Evolutionary conservation across 2,113 vertebrate species (phyloP).

Genomic region (Sitta europaea): DNA sequence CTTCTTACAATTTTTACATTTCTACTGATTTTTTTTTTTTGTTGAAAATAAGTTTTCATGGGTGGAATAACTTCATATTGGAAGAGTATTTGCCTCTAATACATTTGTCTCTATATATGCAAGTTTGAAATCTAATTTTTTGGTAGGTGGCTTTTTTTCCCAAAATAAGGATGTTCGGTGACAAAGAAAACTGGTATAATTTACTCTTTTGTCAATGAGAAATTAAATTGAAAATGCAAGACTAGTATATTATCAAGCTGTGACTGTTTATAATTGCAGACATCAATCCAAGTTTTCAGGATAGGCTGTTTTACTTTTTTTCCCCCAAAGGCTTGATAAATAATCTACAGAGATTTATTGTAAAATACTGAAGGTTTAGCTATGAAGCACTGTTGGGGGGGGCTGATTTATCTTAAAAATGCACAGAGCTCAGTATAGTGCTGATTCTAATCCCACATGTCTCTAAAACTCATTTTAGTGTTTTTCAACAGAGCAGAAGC

Average conservation of each 20-base stretch:
- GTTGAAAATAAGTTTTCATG: not conserved
- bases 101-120: rapidly evolving
- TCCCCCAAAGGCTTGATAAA: not conserved
- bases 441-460: not conserved
- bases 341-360: not conserved
- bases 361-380: not conserved
- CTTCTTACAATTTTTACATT: not conserved
- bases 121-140: not conserved
- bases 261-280: not conserved
- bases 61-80: not conserved
- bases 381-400: not conserved
- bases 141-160: rapidly evolving
- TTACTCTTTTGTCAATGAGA: not conserved
- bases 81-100: not conserved
- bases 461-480: not conserved
- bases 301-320: not conserved
- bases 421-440: not conserved
- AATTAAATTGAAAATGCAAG: not conserved
- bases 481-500: not conserved
- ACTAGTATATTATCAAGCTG: not conserved
- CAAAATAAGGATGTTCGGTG: not conserved
- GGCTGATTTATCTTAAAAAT: not conserved
- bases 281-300: not conserved
- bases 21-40: not conserved
- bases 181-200: not conserved